phyloP scores from a whole-genome alignment of 2,888 invertebrate species.

The Meteorus cinctellus region DNA sequence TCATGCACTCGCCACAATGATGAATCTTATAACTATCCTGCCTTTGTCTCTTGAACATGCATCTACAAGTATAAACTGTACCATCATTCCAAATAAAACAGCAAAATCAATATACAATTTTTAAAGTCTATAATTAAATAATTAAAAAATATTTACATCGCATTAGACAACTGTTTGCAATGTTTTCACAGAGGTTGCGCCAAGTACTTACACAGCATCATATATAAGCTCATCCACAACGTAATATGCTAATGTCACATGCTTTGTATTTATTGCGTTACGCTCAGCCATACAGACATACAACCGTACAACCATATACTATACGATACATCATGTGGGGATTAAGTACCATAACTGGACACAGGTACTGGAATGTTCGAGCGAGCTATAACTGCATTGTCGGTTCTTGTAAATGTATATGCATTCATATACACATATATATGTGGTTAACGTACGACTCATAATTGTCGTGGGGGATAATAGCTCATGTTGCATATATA shows the following conservation, averaged over 20 bases:
- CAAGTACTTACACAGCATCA: background rate
- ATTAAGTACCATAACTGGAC: slow-evolving; percentile 45
- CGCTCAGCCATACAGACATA: slow-evolving; percentile 15
- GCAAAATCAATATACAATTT: too few species aligned
- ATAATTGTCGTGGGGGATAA: slow-evolving; percentile 36
- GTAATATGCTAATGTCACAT: slow-evolving; percentile 43
- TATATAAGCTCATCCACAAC: slow-evolving; percentile 21
- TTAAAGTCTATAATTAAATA: too few species aligned
- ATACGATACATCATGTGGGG: slow-evolving; percentile 28
- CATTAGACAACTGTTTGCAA: background rate
- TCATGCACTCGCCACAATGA: slow-evolving; percentile 1
- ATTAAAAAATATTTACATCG: too few species aligned
- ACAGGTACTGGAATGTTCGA: slow-evolving; percentile 38
- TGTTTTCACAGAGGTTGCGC: background rate
- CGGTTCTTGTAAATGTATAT: slow-evolving; percentile 8
- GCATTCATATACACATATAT: background rate
- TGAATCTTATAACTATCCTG: background rate
- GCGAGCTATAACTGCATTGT: slow-evolving; percentile 34
- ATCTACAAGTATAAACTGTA: background rate
- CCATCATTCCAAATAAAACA: too few species aligned
- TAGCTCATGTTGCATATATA: slow-evolving; percentile 18
- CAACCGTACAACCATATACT: slow-evolving; percentile 27
- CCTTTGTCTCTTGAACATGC: background rate
- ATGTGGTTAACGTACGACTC: slow-evolving; percentile 13
- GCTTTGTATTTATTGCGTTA: slow-evolving; percentile 42